phyloP scores from a whole-genome alignment of 2,888 invertebrate genomes.

The Cryptocheilus praepositus region DNA sequence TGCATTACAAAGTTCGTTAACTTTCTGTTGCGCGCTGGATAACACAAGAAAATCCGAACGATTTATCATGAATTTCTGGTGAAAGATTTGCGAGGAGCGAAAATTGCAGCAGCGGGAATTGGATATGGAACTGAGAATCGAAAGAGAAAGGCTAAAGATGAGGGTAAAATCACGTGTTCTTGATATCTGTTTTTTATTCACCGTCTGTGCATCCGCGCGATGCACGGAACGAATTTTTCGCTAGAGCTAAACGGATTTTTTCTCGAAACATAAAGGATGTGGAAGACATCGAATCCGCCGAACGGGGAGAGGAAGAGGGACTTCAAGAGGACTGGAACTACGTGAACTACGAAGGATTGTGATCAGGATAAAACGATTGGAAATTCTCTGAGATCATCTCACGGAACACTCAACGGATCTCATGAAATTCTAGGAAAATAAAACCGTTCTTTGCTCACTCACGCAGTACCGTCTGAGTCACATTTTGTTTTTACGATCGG shows the following conservation, averaged over 20 bases:
- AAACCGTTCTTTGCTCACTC: neutral
- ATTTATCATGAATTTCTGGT: conserved; percentile 5
- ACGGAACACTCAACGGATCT: neutral
- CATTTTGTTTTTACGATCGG: no score
- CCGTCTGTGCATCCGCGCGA: neutral
- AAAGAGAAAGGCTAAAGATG: conserved; percentile 19
- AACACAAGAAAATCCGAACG: neutral
- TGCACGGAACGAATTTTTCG: neutral
- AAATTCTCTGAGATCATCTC: conserved; percentile 4
- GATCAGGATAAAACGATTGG: neutral
- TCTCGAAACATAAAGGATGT: conserved; percentile 12
- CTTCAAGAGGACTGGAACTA: conserved; percentile 22
- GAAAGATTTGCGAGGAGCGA: conserved; percentile 39
- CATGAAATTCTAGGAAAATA: conserved; percentile 9
- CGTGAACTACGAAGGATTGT: conserved; percentile 20
- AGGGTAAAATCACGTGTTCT: conserved; percentile 19
- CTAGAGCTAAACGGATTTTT: neutral
- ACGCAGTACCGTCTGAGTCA: no score
- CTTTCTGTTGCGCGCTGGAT: neutral
- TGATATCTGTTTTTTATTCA: neutral
- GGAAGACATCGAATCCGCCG: conserved; percentile 11
- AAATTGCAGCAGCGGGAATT: conserved; percentile 12
- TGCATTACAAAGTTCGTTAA: conserved; percentile 57
- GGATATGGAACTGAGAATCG: conserved; percentile 34
- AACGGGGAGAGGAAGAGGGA: conserved; percentile 22